Conservation (phyloP, 64 coral and sea anemone species). For the Montipora sp. region DNA sequence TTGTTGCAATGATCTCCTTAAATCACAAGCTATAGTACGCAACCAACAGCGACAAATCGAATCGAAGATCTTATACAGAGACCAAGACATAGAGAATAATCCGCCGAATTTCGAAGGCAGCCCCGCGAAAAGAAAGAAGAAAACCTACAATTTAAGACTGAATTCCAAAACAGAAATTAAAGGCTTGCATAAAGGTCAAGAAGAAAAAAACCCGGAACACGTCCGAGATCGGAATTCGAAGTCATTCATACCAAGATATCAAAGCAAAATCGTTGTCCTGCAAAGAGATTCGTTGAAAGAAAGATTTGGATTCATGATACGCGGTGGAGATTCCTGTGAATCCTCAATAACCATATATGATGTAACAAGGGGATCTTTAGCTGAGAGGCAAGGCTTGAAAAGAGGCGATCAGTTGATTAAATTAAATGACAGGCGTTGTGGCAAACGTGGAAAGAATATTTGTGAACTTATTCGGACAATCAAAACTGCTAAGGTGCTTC, state of each 20-base stretch:
- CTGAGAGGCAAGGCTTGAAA: slow-evolving; percentile 52
- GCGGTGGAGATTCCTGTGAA: slow-evolving; percentile 27
- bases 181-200: neutral
- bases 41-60: slow-evolving; percentile 1
- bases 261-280: slow-evolving; percentile 20
- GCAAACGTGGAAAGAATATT: neutral
- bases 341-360: slow-evolving; percentile 45
- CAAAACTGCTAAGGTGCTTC: slow-evolving; percentile 27
- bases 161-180: neutral
- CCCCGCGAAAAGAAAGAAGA: slow-evolving; percentile 29
- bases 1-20: slow-evolving; percentile 53
- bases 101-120: slow-evolving; percentile 15
- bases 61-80: neutral
- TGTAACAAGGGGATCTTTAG: slow-evolving; percentile 57
- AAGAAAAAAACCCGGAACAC: neutral
- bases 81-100: neutral
- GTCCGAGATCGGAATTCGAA: neutral
- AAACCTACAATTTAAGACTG: neutral
- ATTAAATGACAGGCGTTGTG: slow-evolving; percentile 62
- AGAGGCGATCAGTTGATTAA: slow-evolving; percentile 46
- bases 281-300: slow-evolving; percentile 53
- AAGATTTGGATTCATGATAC: slow-evolving; percentile 71
- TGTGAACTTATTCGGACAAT: slow-evolving; percentile 7
- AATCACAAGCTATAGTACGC: neutral
- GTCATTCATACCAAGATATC: neutral